Conservation (phyloP, 2,888 invertebrate genomes). For the Eupithecia centaureata region DNA sequence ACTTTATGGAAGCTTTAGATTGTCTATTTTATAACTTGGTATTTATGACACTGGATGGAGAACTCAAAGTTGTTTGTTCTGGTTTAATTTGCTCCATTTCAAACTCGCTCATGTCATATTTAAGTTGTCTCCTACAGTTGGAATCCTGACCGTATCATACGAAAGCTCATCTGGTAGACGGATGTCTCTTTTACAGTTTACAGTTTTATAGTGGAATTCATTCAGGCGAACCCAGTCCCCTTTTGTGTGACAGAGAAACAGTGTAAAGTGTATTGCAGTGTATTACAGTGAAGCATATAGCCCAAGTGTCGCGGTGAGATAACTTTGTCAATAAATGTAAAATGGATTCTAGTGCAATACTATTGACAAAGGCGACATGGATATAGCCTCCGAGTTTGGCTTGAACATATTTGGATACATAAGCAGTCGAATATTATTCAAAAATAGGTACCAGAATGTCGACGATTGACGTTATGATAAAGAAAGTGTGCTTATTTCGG, state of each 20-base stretch:
- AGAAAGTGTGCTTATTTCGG: not conserved
- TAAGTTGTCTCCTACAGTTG: constrained; percentile 41
- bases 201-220: constrained; percentile 19
- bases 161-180: constrained; percentile 3
- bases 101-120: constrained; percentile 42
- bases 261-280: constrained; percentile 14
- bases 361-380: not conserved
- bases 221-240: not conserved
- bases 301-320: not conserved
- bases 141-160: constrained; percentile 20
- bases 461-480: not conserved
- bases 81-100: constrained; percentile 54
- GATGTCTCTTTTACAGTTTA: constrained; percentile 1
- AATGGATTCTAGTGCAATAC: not conserved
- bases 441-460: not conserved
- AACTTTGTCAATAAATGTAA: not conserved
- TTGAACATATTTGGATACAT: not conserved
- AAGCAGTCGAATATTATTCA: not conserved
- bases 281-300: not conserved
- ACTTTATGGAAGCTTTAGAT: constrained; percentile 32
- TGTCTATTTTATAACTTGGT: constrained; percentile 25
- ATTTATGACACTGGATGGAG: constrained; percentile 20
- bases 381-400: not conserved
- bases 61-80: constrained; percentile 48
- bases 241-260: constrained; percentile 1